phyloP scores from a whole-genome alignment of 2,797 vertebrate species.

The Sardinella longiceps region DNA sequence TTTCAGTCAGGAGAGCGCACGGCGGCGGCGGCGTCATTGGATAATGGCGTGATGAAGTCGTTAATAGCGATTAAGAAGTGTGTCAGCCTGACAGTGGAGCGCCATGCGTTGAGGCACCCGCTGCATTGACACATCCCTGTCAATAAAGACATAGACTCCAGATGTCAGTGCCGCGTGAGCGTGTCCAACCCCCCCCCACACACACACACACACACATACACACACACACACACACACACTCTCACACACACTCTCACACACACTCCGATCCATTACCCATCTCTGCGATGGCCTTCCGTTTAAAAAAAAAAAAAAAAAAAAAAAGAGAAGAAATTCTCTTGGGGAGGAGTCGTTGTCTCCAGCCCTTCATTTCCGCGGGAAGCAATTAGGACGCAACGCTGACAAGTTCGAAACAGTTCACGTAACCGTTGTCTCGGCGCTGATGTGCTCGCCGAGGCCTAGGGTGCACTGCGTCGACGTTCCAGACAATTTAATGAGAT shows the following conservation, averaged over 20 bases:
- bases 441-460: conserved; percentile 67
- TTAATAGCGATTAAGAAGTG: conserved; percentile 82
- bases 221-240: not conserved
- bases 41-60: conserved; percentile 78
- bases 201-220: not conserved
- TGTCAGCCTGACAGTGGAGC: conserved; percentile 70
- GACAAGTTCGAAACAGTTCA: conserved; percentile 89
- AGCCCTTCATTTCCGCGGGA: conserved; percentile 78
- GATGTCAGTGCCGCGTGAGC: conserved; percentile 83
- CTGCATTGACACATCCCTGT: conserved; percentile 79
- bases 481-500: conserved; percentile 86
- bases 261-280: conserved; percentile 12
- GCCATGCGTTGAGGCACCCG: conserved; percentile 57
- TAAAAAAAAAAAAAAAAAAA: not conserved
- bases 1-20: not conserved
- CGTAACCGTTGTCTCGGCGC: conserved; percentile 81
- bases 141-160: conserved; percentile 88
- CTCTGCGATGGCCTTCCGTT: not conserved
- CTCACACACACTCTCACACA: not conserved
- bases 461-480: conserved; percentile 54
- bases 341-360: conserved; percentile 85
- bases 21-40: conserved; percentile 50
- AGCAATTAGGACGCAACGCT: conserved; percentile 85
- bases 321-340: conserved; percentile 72
- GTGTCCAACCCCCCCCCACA: conserved; percentile 61